phyloP scores from a whole-genome alignment of 1,140 invertebrate species.

The Lordiphosa collinella region DNA sequence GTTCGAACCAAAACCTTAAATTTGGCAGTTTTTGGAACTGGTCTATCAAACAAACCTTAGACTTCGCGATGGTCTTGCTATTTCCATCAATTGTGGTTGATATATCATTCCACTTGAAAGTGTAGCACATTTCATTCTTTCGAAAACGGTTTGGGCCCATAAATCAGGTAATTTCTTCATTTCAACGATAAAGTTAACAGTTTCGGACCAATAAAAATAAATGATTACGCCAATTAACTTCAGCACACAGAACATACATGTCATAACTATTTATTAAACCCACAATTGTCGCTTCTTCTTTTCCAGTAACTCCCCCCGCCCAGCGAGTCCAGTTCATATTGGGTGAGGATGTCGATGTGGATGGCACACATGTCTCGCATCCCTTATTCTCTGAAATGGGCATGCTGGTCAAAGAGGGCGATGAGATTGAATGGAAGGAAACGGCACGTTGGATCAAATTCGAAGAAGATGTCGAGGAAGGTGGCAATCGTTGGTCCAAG shows the following conservation, averaged over 20 bases:
- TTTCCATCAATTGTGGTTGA: too few relatives aligned
- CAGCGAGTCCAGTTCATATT: constrained; percentile 97
- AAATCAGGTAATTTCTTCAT: constrained; percentile 22
- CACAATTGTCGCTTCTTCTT: constrained; percentile 21
- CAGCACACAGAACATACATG: constrained; percentile 16
- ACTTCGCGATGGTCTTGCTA: too few relatives aligned
- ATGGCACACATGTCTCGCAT: constrained; percentile 90
- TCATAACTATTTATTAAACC: constrained; percentile 37
- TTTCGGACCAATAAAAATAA: constrained; percentile 26
- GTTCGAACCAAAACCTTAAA: too few relatives aligned
- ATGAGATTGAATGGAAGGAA: constrained; percentile 97
- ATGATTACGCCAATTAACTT: constrained; percentile 43
- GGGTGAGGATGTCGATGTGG: constrained; percentile 91
- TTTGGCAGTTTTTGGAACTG: too few relatives aligned
- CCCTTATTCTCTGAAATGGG: constrained; percentile 98
- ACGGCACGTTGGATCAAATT: constrained; percentile 98
- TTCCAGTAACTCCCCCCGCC: constrained; percentile 89
- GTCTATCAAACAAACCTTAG: too few relatives aligned
- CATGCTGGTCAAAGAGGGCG: constrained; percentile 91
- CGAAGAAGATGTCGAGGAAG: constrained; percentile 96
- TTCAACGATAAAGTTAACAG: too few relatives aligned
- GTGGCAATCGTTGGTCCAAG: constrained; percentile 96
- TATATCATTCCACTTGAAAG: too few relatives aligned
- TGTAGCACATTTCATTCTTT: too few relatives aligned
- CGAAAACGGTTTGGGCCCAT: background rate